A percentile compares a stretch with the other conserved stretches of the same genome.
phyloP scores from a whole-genome alignment of 2,113 vertebrate genomes.

The Piaya cayana region DNA sequence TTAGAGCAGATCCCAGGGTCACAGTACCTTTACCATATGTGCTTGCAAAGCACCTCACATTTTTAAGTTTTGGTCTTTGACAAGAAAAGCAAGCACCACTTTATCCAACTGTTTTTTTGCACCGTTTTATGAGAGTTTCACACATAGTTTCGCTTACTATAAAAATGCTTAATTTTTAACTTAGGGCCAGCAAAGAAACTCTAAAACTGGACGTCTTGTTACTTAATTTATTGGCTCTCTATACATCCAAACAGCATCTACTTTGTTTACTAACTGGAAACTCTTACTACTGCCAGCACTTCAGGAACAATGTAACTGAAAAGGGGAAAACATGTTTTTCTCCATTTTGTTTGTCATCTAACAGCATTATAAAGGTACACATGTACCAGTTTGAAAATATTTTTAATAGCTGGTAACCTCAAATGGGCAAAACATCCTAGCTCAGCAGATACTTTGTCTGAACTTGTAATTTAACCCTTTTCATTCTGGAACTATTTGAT shows the following conservation, averaged over 20 bases:
- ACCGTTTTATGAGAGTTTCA: not conserved
- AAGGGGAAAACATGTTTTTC: slow-evolving; percentile 67
- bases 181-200: not conserved
- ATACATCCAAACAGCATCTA: not conserved
- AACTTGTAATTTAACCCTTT: not conserved
- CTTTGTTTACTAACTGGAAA: slow-evolving; percentile 46
- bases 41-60: not conserved
- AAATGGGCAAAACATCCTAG: slow-evolving; percentile 35
- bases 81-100: not conserved
- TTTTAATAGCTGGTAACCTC: slow-evolving; percentile 36
- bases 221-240: not conserved
- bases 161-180: slow-evolving; percentile 23
- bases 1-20: not conserved
- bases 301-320: slow-evolving; percentile 52
- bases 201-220: not conserved
- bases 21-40: not conserved
- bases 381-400: slow-evolving; percentile 18
- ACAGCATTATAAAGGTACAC: slow-evolving; percentile 34
- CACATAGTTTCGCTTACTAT: not conserved
- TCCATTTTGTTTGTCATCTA: slow-evolving; percentile 45
- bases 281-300: slow-evolving; percentile 41
- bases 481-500: not conserved
- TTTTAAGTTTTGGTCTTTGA: not conserved
- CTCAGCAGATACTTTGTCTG: slow-evolving; percentile 1
- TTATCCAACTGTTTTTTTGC: not conserved